Base-by-base conservation (phyloP, 2,797 vertebrate species). In the Argyrosomus regius region DNA sequence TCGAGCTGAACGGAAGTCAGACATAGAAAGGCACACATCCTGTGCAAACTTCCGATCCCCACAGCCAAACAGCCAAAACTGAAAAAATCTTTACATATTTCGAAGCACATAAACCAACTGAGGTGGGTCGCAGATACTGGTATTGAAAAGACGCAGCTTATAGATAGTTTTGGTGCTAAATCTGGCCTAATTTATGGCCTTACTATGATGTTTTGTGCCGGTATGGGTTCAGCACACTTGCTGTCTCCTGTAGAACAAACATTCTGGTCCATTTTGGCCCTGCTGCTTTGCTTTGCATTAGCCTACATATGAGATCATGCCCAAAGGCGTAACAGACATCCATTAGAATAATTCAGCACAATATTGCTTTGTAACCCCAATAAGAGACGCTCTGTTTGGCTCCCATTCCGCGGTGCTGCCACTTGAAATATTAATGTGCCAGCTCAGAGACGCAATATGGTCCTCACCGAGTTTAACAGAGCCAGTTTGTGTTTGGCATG, bases 331-430 rank as follows among this genome's bases (percentile, higher is more conserved):
- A 52, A 54, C 89, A 88, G 85, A 87, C 82, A 16, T 75, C 77
- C 79, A 77, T 81, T 85, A 78, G 84, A 89, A 88, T 89, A 87
- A 87, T 83, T 89, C 85, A 86, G 80, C 68, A 83, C 84, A 88
- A 31, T 79, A 78, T 87, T 83, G 71, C 89, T 89, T 76, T 89
- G 86, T 91, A 79, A 71, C 73, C 81, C 77, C 76, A 24, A 88
- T 89, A 82, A 92, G 86, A 83, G 87, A 67, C 4, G 59, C 89
- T 89, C 84, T 89, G 92, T 89, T 88, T 60, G 77, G 83, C 67
- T 50, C 54, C 54, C 28, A 59, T 75, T 50, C 3, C 62, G 53
- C 35, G 2, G 57, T 54, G 67, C 18, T 59, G 70, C 46, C 67
- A 76, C 78, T 82, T 69, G 53, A 82, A 85, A 78, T 41, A 70